Conservation (phyloP, 2,113 vertebrate genomes). For the Spheniscus mendiculus region DNA sequence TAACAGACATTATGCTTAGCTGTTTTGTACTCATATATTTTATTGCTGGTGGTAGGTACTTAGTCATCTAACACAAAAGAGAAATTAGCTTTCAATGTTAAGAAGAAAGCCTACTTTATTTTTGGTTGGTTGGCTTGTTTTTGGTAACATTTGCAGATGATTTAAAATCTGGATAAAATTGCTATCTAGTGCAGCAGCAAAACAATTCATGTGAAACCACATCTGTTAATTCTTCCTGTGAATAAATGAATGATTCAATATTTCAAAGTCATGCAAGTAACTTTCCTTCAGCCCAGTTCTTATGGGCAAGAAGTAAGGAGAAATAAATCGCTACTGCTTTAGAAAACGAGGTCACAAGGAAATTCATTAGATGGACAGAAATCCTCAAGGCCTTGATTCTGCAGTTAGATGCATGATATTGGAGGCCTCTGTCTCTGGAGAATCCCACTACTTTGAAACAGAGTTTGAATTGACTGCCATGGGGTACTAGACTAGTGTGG, state of each 20-base stretch:
- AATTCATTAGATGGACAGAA: constrained; percentile 7
- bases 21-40: background rate
- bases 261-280: background rate
- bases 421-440: background rate
- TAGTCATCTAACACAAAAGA: background rate
- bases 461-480: background rate
- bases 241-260: background rate
- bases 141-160: background rate
- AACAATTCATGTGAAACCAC: background rate
- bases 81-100: background rate
- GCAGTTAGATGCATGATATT: background rate
- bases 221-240: background rate
- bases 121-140: background rate
- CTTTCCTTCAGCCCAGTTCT: background rate
- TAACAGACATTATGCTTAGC: background rate
- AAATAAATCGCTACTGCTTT: background rate
- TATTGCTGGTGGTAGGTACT: background rate
- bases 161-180: background rate
- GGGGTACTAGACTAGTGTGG: background rate
- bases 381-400: background rate
- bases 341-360: background rate
- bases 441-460: background rate
- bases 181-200: background rate
- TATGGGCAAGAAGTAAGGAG: background rate
- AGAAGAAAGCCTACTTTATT: background rate